Percentiles rank a stretch among this genome's conserved stretches.
phyloP scores from a whole-genome alignment of 2,888 invertebrate genomes.

The Rhagonycha lutea region DNA sequence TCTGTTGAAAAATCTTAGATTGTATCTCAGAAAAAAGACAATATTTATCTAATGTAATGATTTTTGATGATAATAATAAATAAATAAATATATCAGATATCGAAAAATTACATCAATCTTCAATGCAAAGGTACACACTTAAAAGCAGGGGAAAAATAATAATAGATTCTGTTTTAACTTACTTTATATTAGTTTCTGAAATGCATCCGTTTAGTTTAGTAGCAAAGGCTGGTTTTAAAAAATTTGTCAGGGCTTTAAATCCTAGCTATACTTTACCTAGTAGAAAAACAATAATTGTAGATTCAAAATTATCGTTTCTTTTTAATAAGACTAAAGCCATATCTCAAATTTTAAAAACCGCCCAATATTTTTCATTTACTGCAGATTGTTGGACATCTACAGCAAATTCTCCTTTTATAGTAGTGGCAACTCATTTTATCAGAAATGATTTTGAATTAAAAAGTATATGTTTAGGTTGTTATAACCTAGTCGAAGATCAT shows the following conservation, averaged over 20 bases:
- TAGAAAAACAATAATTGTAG: not conserved
- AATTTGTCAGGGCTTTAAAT: not conserved
- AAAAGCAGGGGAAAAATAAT: too few relatives aligned
- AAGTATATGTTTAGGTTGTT: not conserved
- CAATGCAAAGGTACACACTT: too few relatives aligned
- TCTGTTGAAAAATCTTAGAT: too few relatives aligned
- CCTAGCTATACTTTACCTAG: not conserved
- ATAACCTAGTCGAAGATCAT: not conserved
- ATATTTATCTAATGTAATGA: too few relatives aligned
- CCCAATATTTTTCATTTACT: not conserved
- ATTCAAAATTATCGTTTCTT: not conserved
- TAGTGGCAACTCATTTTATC: not conserved
- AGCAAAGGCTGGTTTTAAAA: not conserved
- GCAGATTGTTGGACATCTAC: not conserved
- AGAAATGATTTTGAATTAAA: not conserved
- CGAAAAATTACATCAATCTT: too few relatives aligned
- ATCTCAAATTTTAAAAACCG: not conserved
- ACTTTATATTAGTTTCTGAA: too few relatives aligned
- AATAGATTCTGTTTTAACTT: too few relatives aligned
- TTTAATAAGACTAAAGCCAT: not conserved
- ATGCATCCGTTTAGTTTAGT: not conserved
- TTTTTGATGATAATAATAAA: too few relatives aligned
- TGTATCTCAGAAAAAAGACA: too few relatives aligned
- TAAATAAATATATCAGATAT: too few relatives aligned
- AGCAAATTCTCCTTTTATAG: not conserved